Percentiles rank a stretch among this genome's conserved stretches.
Conservation (phyloP, 92 coral and sea anemone genomes). For the Epizoanthus scotinus region DNA sequence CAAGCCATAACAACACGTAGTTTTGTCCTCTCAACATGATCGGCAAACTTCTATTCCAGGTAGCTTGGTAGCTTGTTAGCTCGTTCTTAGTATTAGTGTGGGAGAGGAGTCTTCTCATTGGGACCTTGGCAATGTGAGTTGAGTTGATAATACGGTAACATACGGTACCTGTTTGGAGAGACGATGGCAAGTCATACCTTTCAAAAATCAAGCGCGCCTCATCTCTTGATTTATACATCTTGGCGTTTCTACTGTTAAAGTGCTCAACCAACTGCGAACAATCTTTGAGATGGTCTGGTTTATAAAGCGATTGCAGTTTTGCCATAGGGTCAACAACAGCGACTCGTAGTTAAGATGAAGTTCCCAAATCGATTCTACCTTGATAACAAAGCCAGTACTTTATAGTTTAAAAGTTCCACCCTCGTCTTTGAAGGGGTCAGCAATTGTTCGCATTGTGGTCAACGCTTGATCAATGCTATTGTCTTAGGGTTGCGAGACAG, state of each 20-base stretch:
- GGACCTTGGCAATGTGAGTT: conserved; percentile 51
- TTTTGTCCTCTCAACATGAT: neutral
- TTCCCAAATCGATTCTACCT: no score
- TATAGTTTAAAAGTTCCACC: conserved; percentile 50
- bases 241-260: no score
- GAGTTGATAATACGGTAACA: conserved; percentile 52
- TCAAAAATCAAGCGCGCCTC: neutral
- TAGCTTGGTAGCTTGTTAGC: conserved; percentile 36
- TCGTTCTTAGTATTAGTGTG: conserved; percentile 48
- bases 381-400: no score
- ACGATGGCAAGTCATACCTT: conserved; percentile 47
- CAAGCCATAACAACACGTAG: conserved; percentile 32
- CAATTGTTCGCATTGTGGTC: neutral
- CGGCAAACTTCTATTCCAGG: conserved; percentile 36
- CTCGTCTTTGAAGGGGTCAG: conserved; percentile 57
- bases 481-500: conserved; percentile 53
- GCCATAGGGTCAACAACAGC: no score
- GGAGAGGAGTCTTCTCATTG: conserved; percentile 54
- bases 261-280: no score
- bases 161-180: conserved; percentile 50
- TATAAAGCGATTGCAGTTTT: neutral
- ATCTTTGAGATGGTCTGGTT: no score
- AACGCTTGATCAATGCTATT: conserved; percentile 34
- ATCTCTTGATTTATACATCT: neutral
- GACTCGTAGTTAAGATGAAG: no score